Evolutionary conservation across 2,113 vertebrate species (phyloP).

Genomic region (Varanus komodoensis): DNA sequence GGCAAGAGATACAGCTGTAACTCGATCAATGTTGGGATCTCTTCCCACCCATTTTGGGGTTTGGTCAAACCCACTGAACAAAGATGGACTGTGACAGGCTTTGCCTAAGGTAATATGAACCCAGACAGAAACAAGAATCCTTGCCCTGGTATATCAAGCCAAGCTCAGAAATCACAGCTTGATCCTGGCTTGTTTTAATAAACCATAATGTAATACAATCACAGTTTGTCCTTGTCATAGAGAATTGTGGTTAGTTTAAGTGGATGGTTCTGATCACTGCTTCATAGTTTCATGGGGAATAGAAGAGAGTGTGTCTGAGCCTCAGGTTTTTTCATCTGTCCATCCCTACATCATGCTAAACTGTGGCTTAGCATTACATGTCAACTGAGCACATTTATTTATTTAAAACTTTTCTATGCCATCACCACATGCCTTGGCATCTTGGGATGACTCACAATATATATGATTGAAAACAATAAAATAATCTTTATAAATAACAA

Average conservation of each 20-base stretch:
- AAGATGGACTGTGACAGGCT: not conserved
- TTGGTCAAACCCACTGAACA: not conserved
- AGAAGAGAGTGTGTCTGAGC: not conserved
- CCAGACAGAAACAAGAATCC: not conserved
- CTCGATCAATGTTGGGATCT: not conserved
- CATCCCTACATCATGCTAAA: not conserved
- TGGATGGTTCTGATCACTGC: not conserved
- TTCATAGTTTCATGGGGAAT: not conserved
- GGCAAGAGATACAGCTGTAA: not conserved
- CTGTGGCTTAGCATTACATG: not conserved
- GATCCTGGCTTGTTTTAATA: not conserved
- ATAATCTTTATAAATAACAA: no score
- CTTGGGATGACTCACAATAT: no score
- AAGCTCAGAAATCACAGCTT: not conserved
- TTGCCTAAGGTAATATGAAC: not conserved
- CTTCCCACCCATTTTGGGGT: not conserved
- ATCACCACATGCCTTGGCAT: no score
- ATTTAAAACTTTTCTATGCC: no score
- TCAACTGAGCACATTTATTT: not conserved
- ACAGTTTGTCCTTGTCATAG: not conserved
- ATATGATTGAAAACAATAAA: no score
- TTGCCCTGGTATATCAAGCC: not conserved
- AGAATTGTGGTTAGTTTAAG: not conserved
- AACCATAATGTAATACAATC: not conserved
- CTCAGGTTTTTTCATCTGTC: not conserved